Base-by-base conservation (phyloP, 1,140 invertebrate genomes). In the Eumeta japonica region DNA sequence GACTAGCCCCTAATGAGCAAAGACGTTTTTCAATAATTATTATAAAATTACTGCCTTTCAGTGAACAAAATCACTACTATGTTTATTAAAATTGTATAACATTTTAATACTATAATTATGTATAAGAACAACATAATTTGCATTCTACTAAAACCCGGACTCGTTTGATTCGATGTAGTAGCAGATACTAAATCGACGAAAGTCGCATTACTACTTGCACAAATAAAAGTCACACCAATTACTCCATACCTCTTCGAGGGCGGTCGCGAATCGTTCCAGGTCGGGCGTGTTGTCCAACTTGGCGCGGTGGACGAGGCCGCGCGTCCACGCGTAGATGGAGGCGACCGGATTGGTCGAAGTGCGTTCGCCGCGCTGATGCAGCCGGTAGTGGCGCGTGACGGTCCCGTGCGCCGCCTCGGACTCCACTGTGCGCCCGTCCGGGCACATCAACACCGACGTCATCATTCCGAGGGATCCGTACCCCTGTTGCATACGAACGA, bases 371-470 rank as follows among this genome's bases (percentile, higher is more conserved):
- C 87, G 83, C 65, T 89, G 87, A 62, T 89, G 86, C 77, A 83
- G 81, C 71, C 90, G 78, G 74, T 90, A 94, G 79, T 94, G 91
- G 28, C 92, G 79, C 1, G 92, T 94, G 5, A 94, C 92, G 11
- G 92, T 94, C 38, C 92, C 92, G 72, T 94, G 92, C 37, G 92
- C 92, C 12, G 92, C 92, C 75, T 94, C 92, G 1, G 92, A 83
- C 76, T 94, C 92, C 38, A 94, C 83, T 1, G 92, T 94, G 55
- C 88, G 88, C 7, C 91, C 92, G 76, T 94, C 91, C 1, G 92
- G 91, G 68, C 90, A 94, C 75, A 94, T 83, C 18, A 95, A 76
- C 11, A 94, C 91, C 45, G 90, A 93, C 1, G 91, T 93, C 92
- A 95, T 94, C 79, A 95, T 82, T 27, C 92, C 92, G 11, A 94